Evolutionary conservation across 2,888 invertebrate species (phyloP).

Genomic region (Drosophila meridiana): DNA sequence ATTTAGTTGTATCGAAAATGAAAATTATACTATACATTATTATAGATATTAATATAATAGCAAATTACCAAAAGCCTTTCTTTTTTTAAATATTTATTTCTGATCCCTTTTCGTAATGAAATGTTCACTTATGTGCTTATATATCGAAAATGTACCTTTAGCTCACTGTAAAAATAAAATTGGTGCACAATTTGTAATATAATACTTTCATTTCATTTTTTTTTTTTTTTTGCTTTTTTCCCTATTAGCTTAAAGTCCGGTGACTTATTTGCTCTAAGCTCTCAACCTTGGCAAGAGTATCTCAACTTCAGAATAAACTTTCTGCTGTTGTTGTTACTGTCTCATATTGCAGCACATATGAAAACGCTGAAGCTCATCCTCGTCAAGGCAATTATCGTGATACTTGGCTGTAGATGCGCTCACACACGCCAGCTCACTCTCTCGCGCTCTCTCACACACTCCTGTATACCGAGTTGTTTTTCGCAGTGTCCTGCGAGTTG

Average conservation of each 20-base stretch:
- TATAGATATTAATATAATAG: too few relatives aligned
- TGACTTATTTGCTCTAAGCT: constrained; percentile 6
- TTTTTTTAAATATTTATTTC: too few relatives aligned
- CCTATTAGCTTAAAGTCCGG: constrained; percentile 8
- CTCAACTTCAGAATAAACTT: constrained; percentile 1
- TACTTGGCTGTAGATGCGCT: constrained; percentile 42
- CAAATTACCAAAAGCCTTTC: too few relatives aligned
- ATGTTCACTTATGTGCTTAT: neutral
- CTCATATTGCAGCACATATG: constrained; percentile 40
- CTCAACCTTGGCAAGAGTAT: constrained; percentile 11
- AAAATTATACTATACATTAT: too few relatives aligned
- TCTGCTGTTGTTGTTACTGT: neutral
- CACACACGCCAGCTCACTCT: neutral
- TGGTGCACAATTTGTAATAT: constrained; percentile 4
- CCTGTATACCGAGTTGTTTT: constrained; percentile 28
- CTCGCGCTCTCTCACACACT: neutral
- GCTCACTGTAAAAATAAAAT: neutral
- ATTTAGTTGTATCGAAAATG: neutral
- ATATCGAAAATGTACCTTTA: neutral
- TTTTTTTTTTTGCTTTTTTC: neutral
- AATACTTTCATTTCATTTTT: neutral
- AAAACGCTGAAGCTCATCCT: constrained; percentile 38
- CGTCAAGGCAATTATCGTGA: constrained; percentile 65
- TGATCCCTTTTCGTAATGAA: neutral
- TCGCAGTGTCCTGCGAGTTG: constrained; percentile 43